Conservation (phyloP, 2,888 invertebrate genomes). For the Trachelus troglodyta region DNA sequence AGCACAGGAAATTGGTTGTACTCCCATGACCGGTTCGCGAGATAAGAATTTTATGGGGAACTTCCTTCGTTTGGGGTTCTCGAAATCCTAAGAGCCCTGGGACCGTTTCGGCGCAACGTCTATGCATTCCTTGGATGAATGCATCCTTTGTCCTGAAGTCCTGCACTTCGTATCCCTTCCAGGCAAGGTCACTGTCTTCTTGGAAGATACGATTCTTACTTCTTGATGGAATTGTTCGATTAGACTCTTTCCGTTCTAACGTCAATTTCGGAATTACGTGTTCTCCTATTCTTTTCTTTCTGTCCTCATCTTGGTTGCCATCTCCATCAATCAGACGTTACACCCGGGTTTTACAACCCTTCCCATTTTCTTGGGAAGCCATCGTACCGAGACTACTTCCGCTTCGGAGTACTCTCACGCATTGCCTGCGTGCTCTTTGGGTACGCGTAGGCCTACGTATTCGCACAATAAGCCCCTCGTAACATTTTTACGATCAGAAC, state of each 20-base stretch:
- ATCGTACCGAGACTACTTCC: slow-evolving; percentile 40
- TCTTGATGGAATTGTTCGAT: not conserved
- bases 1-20: slow-evolving; percentile 40
- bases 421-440: slow-evolving; percentile 10
- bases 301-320: not conserved
- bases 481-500: slow-evolving; percentile 54
- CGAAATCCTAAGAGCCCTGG: slow-evolving; percentile 29
- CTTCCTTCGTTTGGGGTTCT: slow-evolving; percentile 35
- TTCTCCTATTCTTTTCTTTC: slow-evolving; percentile 14
- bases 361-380: slow-evolving; percentile 28
- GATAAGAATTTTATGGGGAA: slow-evolving; percentile 47
- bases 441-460: slow-evolving; percentile 29
- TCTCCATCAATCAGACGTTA: slow-evolving; percentile 22
- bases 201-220: not conserved
- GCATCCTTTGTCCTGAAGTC: slow-evolving; percentile 28
- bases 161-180: not conserved
- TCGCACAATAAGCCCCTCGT: slow-evolving; percentile 50
- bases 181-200: not conserved
- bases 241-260: not conserved
- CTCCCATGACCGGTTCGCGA: slow-evolving; percentile 18
- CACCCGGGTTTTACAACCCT: slow-evolving; percentile 25
- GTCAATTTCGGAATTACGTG: not conserved
- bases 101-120: slow-evolving; percentile 31
- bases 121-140: slow-evolving; percentile 31
- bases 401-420: slow-evolving; percentile 46